These are phyloP conservation scores for Lophochroa leadbeateri DNA, from an alignment of 2,113 vertebrate genomes.

Conservation along the genomic window DNA sequence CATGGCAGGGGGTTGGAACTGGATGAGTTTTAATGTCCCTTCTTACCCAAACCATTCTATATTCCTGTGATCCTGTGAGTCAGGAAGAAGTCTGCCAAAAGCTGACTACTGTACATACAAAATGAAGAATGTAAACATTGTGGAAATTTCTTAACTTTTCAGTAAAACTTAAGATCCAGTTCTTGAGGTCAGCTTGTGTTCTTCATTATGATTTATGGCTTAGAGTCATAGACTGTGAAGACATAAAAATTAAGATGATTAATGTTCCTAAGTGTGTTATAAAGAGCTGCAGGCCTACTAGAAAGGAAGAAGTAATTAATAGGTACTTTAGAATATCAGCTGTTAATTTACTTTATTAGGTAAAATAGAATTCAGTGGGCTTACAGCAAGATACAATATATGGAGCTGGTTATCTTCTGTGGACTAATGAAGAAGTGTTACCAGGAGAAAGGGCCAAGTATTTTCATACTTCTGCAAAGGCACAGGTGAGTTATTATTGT, in stretches of 20 bases:
- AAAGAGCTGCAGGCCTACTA: not conserved
- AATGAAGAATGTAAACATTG: not conserved
- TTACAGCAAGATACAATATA: not conserved
- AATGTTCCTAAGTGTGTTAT: not conserved
- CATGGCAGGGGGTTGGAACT: not conserved
- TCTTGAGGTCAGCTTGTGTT: not conserved
- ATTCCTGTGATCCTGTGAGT: not conserved
- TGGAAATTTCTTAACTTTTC: not conserved
- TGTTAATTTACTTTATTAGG: not conserved
- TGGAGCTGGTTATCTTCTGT: not conserved
- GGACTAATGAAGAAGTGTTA: not conserved
- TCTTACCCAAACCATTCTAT: not conserved
- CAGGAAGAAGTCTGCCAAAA: not conserved
- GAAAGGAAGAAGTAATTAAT: not conserved
- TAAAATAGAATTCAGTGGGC: not conserved
- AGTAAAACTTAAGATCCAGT: fast-evolving
- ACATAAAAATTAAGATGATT: not conserved
- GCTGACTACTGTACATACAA: not conserved
- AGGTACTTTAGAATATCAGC: not conserved
- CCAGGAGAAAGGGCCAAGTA: not conserved
- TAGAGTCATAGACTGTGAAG: not conserved
- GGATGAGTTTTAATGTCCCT: not conserved
- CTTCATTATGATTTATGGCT: not conserved
- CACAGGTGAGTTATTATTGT: not conserved
- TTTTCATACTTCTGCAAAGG: not conserved